Evolutionary conservation across 1,140 invertebrate genomes (phyloP), one percentile per base, ranked within the genome.

Genomic region (Drosophila littoralis): DNA sequence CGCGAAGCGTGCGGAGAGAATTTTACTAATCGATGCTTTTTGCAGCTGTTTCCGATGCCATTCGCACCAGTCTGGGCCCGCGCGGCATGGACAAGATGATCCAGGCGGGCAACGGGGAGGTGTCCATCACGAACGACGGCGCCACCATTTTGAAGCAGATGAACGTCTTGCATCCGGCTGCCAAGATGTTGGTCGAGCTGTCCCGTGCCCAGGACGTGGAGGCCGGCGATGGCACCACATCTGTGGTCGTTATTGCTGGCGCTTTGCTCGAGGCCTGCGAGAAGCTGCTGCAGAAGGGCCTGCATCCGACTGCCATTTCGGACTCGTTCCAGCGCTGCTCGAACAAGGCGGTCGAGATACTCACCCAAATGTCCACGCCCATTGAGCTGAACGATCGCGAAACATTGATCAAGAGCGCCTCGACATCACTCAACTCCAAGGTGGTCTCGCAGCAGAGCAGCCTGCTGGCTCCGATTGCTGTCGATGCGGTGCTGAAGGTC

Each of bases 31-130:
- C 32, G 64, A n/a, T 69, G 2, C 72, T 79, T 66, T 86, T 95
- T 96, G 61, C 92, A 99, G 98, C 98, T 94, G 98, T 99, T 57
- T 97, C 98, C 74, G 98, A 99, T 98, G 98, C 99, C 17, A 98
- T 99, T 83, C 95, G 99, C 69, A 99, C 99, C 13, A 99, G 98
- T 94, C 94, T 99, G 88, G 99, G 99, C 13, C 99, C 99, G 32
- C 94, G 97, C 79, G 99, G 99, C 77, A 99, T 99, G 99, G 99
- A 99, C 92, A 99, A 99, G 95, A 99, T 99, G 99, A 99, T 99
- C 79, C 99, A 99, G 95, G 94, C 97, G 51, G 95, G 95, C 12
- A 99, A 98, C 94, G 98, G 98, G 8, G 98, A 99, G 94, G 99
- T 99, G 0, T 99, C 98, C 8, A 99, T 99, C 65, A 99, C 99